Evolutionary conservation across 2,797 vertebrate genomes (phyloP).

Genomic region (Sciurus carolinensis): DNA sequence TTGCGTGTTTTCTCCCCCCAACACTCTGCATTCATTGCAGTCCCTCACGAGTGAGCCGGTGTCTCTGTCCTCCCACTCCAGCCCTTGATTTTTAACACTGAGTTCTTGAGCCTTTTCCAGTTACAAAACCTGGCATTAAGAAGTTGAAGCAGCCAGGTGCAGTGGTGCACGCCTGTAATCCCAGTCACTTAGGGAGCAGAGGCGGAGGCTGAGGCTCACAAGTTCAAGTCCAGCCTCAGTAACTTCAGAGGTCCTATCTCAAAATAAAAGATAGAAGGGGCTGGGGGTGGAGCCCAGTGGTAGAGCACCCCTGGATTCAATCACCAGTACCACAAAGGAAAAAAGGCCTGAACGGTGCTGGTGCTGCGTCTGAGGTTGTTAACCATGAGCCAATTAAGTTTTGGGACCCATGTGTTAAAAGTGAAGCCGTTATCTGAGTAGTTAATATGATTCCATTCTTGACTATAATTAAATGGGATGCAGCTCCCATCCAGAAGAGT

Average conservation of each 20-base stretch:
- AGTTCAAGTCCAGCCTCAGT: too few relatives aligned
- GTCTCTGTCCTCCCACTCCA: neutral
- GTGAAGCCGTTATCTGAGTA: neutral
- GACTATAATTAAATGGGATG: conserved; percentile 24
- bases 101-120: neutral
- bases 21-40: neutral
- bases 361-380: conserved; percentile 26
- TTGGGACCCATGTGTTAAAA: neutral
- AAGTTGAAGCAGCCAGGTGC: neutral
- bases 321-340: too few relatives aligned
- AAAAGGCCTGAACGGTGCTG: neutral
- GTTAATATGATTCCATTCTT: neutral
- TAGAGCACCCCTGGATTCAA: too few relatives aligned
- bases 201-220: too few relatives aligned
- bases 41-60: neutral
- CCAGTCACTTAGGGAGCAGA: too few relatives aligned
- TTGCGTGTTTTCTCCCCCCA: neutral
- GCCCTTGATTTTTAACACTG: neutral
- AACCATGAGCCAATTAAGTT: neutral
- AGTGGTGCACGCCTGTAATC: too few relatives aligned
- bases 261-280: too few relatives aligned
- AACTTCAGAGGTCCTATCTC: too few relatives aligned
- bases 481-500: neutral
- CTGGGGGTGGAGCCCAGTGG: too few relatives aligned
- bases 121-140: neutral